Conservation (phyloP, 2,797 vertebrate species). For the Poecilia gillii region DNA sequence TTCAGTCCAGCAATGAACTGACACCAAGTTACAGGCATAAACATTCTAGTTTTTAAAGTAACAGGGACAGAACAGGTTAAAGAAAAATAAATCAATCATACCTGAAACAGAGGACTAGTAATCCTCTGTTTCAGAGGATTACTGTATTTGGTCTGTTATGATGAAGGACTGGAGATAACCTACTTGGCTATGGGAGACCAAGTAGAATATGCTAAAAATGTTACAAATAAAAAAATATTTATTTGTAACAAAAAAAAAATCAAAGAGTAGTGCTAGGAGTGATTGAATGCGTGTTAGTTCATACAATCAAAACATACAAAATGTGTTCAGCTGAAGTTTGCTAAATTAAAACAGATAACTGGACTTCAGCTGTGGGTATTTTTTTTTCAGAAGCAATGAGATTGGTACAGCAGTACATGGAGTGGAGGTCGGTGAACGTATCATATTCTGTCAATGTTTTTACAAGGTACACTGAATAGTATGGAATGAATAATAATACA, state of each 20-base stretch:
- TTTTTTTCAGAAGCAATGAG: background rate
- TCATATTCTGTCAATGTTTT: background rate
- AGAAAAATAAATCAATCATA: background rate
- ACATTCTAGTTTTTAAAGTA: background rate
- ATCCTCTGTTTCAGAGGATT: background rate
- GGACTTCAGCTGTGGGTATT: background rate
- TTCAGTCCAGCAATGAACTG: background rate
- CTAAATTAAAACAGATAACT: background rate
- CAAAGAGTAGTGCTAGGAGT: background rate
- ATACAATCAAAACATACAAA: background rate
- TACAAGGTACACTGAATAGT: background rate
- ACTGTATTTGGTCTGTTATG: background rate
- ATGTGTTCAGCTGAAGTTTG: background rate
- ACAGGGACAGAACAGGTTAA: background rate
- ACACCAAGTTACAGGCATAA: background rate
- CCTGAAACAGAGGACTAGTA: background rate
- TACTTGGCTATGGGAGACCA: background rate
- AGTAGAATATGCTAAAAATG: background rate
- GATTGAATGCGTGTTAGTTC: background rate
- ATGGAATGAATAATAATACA: background rate
- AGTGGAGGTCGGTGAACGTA: background rate
- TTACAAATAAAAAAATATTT: background rate
- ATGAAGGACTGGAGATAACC: background rate
- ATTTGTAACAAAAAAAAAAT: background rate
- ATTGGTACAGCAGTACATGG: background rate